Evolutionary conservation across 2,797 vertebrate genomes (phyloP).

Genomic region (Cuculus canorus): DNA sequence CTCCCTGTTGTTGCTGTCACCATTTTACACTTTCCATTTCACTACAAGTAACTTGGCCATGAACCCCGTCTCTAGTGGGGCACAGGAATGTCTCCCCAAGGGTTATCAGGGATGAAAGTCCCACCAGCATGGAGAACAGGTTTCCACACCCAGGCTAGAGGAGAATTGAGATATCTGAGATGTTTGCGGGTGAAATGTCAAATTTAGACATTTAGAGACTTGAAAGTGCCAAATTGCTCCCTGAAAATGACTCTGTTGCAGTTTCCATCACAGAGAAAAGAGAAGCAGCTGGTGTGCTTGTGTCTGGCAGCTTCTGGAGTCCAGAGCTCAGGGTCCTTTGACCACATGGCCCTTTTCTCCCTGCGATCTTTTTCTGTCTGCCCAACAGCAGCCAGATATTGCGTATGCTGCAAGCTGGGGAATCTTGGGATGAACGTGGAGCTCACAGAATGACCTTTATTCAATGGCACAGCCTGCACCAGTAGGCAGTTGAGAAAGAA

Average conservation of each 20-base stretch:
- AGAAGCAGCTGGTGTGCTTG: background rate
- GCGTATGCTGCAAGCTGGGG: background rate
- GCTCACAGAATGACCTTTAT: background rate
- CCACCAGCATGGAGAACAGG: background rate
- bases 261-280: background rate
- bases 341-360: background rate
- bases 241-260: background rate
- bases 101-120: background rate
- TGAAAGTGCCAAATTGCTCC: background rate
- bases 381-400: background rate
- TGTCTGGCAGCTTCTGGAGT: background rate
- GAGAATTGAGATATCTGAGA: background rate
- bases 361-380: background rate
- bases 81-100: background rate
- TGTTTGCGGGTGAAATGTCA: background rate
- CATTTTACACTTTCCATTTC: accelerated
- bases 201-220: background rate
- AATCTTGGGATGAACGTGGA: accelerated
- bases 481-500: background rate
- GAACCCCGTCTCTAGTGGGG: background rate
- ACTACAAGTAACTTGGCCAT: background rate
- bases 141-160: background rate
- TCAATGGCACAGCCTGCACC: background rate
- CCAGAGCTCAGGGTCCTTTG: background rate
- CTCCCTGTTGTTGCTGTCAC: background rate